Evolutionary conservation across 2,113 vertebrate genomes (phyloP).

Genomic region (Capreolus pygargus): DNA sequence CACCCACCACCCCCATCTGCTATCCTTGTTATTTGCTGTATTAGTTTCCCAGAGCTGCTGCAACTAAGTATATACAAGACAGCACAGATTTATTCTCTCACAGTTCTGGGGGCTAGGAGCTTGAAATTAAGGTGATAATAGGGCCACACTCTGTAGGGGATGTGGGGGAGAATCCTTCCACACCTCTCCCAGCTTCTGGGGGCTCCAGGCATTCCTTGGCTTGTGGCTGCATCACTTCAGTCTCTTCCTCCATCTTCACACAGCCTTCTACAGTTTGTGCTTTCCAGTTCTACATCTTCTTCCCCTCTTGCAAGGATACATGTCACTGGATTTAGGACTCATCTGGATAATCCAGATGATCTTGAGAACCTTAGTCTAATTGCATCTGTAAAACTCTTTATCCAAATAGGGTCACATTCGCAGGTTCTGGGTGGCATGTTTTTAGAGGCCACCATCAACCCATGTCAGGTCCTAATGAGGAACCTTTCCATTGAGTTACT

Average conservation of each 20-base stretch:
- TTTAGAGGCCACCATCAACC: not conserved
- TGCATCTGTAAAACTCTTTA: not conserved
- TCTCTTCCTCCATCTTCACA: rapidly evolving
- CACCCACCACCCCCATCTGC: no score
- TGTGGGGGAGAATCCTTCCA: not conserved
- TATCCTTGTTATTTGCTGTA: not conserved
- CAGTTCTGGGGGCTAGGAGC: not conserved
- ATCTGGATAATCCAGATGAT: not conserved
- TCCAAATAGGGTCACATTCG: not conserved
- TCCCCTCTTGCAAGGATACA: not conserved
- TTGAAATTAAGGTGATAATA: not conserved
- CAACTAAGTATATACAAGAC: not conserved
- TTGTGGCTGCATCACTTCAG: not conserved
- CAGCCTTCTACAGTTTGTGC: not conserved
- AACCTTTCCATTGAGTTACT: not conserved
- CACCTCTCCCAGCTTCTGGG: not conserved
- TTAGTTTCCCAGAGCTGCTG: not conserved
- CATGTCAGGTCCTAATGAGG: not conserved
- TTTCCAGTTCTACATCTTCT: not conserved
- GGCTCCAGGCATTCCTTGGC: not conserved
- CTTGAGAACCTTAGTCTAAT: not conserved
- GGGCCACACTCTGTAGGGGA: not conserved
- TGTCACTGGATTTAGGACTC: not conserved
- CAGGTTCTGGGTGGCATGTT: not conserved
- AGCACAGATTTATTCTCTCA: not conserved